Conservation (phyloP, 2,888 invertebrate species). For the Mantis religiosa region DNA sequence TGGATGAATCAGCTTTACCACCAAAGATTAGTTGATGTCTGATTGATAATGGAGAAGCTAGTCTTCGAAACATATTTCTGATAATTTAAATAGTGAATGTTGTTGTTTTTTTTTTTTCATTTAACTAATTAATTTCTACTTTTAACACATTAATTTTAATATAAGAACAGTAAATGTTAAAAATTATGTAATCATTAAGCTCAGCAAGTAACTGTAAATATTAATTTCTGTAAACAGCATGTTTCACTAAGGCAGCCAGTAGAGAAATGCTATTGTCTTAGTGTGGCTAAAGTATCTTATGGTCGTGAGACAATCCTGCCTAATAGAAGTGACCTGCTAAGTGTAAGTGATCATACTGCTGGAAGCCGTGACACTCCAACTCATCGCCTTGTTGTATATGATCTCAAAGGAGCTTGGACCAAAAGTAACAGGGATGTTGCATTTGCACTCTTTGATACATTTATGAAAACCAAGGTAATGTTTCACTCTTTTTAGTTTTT, state of each 20-base stretch:
- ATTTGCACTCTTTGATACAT: conserved; percentile 92
- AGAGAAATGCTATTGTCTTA: conserved; percentile 82
- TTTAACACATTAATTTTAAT: too few species aligned
- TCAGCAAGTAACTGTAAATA: neutral
- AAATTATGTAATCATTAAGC: too few species aligned
- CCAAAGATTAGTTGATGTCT: too few species aligned
- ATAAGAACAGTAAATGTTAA: too few species aligned
- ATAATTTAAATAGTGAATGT: too few species aligned
- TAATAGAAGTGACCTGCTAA: conserved; percentile 42
- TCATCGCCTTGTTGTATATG: conserved; percentile 87
- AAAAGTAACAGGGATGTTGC: conserved; percentile 92
- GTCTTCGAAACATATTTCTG: too few species aligned
- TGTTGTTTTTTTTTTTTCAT: too few species aligned
- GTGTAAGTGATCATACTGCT: conserved; percentile 35
- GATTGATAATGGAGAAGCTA: too few species aligned
- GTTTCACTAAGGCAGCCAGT: conserved; percentile 57
- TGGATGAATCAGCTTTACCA: too few species aligned
- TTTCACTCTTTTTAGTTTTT: neutral
- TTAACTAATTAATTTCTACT: too few species aligned
- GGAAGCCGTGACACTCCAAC: conserved; percentile 65
- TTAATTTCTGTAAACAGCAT: conserved; percentile 21
- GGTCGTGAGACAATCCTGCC: conserved; percentile 69
- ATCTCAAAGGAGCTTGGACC: conserved; percentile 94
- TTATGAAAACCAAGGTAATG: conserved; percentile 74
- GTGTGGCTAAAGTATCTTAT: conserved; percentile 87